Conservation (phyloP, 92 coral and sea anemone species). For the Galaxea fascicularis region DNA sequence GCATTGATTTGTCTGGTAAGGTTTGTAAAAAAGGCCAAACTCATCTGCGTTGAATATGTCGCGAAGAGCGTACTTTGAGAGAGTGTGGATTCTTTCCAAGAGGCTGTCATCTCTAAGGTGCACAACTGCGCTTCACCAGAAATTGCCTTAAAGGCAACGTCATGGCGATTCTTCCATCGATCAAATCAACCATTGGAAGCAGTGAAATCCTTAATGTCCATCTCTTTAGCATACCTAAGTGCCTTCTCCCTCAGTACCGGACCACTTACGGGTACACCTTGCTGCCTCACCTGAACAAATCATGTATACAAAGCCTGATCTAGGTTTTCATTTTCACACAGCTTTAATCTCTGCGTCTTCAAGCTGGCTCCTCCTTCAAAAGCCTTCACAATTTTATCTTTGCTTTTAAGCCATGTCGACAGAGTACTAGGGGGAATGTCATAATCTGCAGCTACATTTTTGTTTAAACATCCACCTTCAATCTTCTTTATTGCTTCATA, state of each 20-base stretch:
- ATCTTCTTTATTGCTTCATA: too few species aligned
- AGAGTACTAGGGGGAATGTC: too few species aligned
- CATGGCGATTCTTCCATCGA: slow-evolving; percentile 66
- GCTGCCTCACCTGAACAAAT: slow-evolving; percentile 71
- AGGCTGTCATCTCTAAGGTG: slow-evolving; percentile 65
- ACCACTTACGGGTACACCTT: slow-evolving; percentile 69
- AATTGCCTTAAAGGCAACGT: slow-evolving; percentile 64
- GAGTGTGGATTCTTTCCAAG: slow-evolving; percentile 64
- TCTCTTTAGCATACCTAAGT: slow-evolving; percentile 68
- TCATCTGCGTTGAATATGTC: slow-evolving; percentile 63
- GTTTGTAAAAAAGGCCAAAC: slow-evolving; percentile 38
- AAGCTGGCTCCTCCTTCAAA: too few species aligned
- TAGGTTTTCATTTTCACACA: too few species aligned
- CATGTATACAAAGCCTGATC: too few species aligned
- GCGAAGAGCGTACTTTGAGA: slow-evolving; percentile 59
- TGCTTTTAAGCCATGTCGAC: too few species aligned
- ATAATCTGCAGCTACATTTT: too few species aligned
- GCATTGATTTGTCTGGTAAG: slow-evolving; percentile 62
- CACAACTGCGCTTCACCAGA: slow-evolving; percentile 62
- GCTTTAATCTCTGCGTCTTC: too few species aligned
- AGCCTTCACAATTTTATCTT: too few species aligned
- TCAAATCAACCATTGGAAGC: slow-evolving; percentile 77
- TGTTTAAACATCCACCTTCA: too few species aligned
- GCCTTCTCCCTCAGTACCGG: slow-evolving; percentile 78
- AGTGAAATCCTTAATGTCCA: slow-evolving; percentile 65